These are phyloP conservation scores for Eucera pruinosa DNA, from an alignment of 2,888 invertebrate genomes.

Conservation along the genomic window DNA sequence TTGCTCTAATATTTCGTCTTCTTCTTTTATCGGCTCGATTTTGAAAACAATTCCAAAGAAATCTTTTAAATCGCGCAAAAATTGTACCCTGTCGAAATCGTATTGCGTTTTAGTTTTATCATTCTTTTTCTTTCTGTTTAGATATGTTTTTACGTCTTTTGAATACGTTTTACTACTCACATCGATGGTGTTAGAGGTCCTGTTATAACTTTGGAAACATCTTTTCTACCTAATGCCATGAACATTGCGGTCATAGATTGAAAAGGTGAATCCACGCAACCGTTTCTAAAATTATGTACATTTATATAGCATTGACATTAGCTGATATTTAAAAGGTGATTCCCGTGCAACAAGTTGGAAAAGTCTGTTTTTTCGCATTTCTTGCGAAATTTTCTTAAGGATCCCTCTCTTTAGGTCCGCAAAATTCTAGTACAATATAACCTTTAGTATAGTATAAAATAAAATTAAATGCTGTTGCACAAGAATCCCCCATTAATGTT, in stretches of 20 bases:
- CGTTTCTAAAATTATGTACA: constrained; percentile 87
- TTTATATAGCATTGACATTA: constrained; percentile 6
- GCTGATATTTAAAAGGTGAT: too few species aligned
- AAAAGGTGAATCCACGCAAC: constrained; percentile 94
- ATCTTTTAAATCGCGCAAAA: constrained; percentile 94
- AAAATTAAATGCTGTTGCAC: too few species aligned
- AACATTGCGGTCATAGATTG: constrained; percentile 95
- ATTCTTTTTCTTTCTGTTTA: too few species aligned
- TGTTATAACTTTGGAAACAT: constrained; percentile 92
- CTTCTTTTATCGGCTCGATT: constrained; percentile 87
- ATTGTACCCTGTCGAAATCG: constrained; percentile 90
- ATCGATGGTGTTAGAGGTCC: constrained; percentile 88
- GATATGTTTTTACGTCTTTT: too few species aligned
- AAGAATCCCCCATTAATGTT: too few species aligned
- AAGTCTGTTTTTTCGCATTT: too few species aligned
- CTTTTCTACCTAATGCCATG: constrained; percentile 97
- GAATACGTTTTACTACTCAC: constrained; percentile 86
- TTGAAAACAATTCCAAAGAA: constrained; percentile 98
- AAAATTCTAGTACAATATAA: too few species aligned
- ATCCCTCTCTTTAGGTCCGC: too few species aligned
- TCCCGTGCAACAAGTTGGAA: too few species aligned
- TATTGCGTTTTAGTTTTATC: background rate
- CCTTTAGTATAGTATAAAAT: too few species aligned
- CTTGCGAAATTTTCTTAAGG: too few species aligned
- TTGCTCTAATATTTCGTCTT: constrained; percentile 86